Evolutionary conservation across 2,797 vertebrate species (phyloP).

Genomic region (Atherinosoma microstoma): DNA sequence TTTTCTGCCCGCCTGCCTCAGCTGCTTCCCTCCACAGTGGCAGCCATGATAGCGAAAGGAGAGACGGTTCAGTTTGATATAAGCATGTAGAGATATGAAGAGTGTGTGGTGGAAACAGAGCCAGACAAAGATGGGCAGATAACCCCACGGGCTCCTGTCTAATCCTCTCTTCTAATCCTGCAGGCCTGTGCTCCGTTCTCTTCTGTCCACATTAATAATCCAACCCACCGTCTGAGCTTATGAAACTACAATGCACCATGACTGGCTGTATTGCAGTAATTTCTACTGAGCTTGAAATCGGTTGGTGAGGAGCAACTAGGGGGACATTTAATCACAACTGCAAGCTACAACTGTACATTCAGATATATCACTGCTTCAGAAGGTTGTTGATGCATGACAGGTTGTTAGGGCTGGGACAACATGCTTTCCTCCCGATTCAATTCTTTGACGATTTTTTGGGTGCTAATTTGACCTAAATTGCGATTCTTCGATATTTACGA

Average conservation of each 20-base stretch:
- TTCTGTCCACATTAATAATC: conserved; percentile 67
- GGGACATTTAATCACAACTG: background rate
- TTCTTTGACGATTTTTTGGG: too few species aligned
- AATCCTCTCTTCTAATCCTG: conserved; percentile 73
- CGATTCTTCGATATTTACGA: too few species aligned
- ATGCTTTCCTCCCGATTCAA: too few species aligned
- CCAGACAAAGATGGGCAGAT: conserved; percentile 64
- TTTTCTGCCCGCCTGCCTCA: background rate
- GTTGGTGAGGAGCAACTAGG: background rate
- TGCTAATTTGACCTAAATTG: too few species aligned
- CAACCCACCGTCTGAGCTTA: conserved; percentile 46
- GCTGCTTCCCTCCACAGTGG: background rate
- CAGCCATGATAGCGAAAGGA: background rate
- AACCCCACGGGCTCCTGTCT: conserved; percentile 60
- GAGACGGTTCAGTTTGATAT: conserved; percentile 26
- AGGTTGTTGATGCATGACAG: background rate
- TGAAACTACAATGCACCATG: conserved; percentile 33
- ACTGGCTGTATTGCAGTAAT: conserved; percentile 3
- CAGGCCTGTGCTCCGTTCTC: conserved; percentile 51
- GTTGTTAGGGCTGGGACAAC: background rate
- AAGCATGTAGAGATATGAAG: conserved; percentile 29
- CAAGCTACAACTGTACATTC: background rate
- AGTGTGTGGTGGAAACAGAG: conserved; percentile 44
- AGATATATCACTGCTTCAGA: background rate
- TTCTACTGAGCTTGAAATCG: conserved; percentile 15